A percentile compares a stretch with the other conserved stretches of the same genome.
phyloP scores from a whole-genome alignment of 35 echinoderm and acorn worm genomes.

The Amphiura filiformis region DNA sequence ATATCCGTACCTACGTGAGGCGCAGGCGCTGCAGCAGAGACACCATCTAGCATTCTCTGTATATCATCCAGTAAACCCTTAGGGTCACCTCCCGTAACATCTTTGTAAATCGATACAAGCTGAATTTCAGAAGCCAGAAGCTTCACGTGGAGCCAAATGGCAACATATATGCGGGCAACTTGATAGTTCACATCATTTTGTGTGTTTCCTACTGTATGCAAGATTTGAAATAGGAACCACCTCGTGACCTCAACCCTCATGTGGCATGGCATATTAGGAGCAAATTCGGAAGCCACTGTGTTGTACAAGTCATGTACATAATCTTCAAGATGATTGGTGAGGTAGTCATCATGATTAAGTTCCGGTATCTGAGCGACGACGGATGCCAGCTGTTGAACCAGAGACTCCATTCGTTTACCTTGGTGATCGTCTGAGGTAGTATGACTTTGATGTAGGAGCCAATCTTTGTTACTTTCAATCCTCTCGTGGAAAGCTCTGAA shows the following conservation, averaged over 20 bases:
- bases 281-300: background rate
- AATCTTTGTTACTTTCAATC: constrained; percentile 17
- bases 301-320: constrained; percentile 29
- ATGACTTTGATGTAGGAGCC: background rate
- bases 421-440: background rate
- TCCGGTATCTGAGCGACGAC: constrained; percentile 6
- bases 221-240: background rate
- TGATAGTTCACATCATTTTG: background rate
- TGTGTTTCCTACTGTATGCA: background rate
- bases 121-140: constrained; percentile 8
- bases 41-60: background rate
- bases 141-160: background rate
- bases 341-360: constrained; percentile 19
- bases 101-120: constrained; percentile 23
- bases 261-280: background rate
- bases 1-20: too few relatives aligned
- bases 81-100: background rate
- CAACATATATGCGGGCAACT: constrained; percentile 2
- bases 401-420: background rate
- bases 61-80: background rate
- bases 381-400: background rate
- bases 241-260: background rate
- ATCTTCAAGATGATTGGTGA: background rate
- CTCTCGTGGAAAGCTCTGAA: constrained; percentile 21
- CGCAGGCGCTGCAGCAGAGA: too few relatives aligned